Evolutionary conservation across 2,888 invertebrate genomes (phyloP).

Genomic region (Rhamphomyia laevipes): DNA sequence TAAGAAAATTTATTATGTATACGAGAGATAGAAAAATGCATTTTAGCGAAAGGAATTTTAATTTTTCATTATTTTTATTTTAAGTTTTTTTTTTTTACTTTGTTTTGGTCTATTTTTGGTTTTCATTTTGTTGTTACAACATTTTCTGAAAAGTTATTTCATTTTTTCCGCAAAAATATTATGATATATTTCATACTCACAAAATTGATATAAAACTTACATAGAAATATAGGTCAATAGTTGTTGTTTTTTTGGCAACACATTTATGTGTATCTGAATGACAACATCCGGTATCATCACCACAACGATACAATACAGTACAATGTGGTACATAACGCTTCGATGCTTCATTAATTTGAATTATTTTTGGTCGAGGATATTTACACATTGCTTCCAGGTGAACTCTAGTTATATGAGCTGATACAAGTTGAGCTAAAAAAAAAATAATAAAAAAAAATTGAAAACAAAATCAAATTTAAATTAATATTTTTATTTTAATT

Average conservation of each 20-base stretch:
- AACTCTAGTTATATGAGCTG: constrained; percentile 22
- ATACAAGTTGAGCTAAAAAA: constrained; percentile 21
- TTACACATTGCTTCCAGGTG: constrained; percentile 23
- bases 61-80: too few relatives aligned
- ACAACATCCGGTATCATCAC: constrained; percentile 80
- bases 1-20: too few relatives aligned
- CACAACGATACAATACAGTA: constrained; percentile 75
- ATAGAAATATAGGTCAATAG: constrained; percentile 27
- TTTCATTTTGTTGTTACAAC: too few relatives aligned
- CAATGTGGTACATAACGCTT: constrained; percentile 72
- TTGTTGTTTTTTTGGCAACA: constrained; percentile 51
- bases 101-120: too few relatives aligned
- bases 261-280: constrained; percentile 55
- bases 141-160: constrained; percentile 1
- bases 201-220: constrained; percentile 20
- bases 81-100: too few relatives aligned
- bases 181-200: not conserved
- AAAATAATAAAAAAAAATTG: constrained; percentile 1
- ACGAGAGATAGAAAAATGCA: too few relatives aligned
- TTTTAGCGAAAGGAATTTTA: too few relatives aligned
- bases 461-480: too few relatives aligned
- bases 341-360: constrained; percentile 37
- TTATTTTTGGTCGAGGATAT: constrained; percentile 25
- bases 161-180: too few relatives aligned
- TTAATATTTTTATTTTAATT: too few relatives aligned